phyloP scores from a whole-genome alignment of 2,113 vertebrate species.

The Lophochroa leadbeateri region DNA sequence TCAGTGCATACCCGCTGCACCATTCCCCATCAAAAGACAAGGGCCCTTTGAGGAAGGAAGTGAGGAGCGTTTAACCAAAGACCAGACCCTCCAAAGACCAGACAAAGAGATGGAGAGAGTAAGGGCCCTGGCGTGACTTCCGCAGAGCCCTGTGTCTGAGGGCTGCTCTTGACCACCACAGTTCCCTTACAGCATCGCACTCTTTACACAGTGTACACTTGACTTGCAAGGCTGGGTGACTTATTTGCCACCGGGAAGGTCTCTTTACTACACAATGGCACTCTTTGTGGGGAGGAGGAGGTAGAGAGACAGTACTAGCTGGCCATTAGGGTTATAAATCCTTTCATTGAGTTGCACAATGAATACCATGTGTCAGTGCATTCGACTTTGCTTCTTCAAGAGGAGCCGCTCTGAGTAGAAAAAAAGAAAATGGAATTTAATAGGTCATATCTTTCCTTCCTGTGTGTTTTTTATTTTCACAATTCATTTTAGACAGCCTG shows the following conservation, averaged over 20 bases:
- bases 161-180: rapidly evolving
- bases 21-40: neutral
- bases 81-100: neutral
- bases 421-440: neutral
- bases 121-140: neutral
- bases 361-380: neutral
- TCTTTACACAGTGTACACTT: neutral
- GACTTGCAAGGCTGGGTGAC: neutral
- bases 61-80: neutral
- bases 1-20: neutral
- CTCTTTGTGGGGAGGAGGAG: neutral
- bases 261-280: neutral
- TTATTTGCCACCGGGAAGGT: neutral
- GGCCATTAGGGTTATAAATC: constrained; percentile 9
- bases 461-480: neutral
- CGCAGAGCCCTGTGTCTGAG: neutral
- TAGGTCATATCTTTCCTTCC: neutral
- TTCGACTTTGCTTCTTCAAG: neutral
- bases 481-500: neutral
- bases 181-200: neutral
- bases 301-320: neutral
- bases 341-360: neutral
- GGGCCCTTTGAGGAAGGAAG: neutral
- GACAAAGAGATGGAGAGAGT: neutral
- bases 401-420: neutral